phyloP scores from a whole-genome alignment of 2,888 invertebrate genomes.

The Latheticus oryzae region DNA sequence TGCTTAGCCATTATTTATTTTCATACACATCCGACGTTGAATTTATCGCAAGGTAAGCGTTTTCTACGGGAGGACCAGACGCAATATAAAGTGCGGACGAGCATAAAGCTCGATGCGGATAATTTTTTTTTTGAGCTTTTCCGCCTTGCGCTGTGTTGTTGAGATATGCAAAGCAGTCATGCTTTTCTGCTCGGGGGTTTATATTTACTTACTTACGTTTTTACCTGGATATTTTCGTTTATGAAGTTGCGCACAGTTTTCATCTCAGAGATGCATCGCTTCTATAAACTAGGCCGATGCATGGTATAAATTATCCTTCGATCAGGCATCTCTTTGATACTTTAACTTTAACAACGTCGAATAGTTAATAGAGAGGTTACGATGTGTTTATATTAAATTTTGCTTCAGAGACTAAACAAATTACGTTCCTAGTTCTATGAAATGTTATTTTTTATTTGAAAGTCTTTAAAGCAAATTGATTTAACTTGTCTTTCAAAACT shows the following conservation, averaged over 20 bases:
- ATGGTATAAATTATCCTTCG: too few relatives aligned
- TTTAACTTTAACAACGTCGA: too few relatives aligned
- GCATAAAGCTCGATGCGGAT: constrained; percentile 29
- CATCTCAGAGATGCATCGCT: constrained; percentile 27
- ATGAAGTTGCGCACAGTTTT: constrained; percentile 21
- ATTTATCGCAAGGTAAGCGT: constrained; percentile 39
- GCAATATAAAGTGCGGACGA: constrained; percentile 11
- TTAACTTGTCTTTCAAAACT: too few relatives aligned
- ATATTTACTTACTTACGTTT: constrained; percentile 38
- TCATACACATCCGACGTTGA: constrained; percentile 34
- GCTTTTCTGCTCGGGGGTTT: constrained; percentile 32
- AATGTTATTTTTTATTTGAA: too few relatives aligned
- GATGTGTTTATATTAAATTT: too few relatives aligned
- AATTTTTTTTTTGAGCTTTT: constrained; percentile 34
- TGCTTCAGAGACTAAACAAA: too few relatives aligned
- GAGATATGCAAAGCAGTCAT: constrained; percentile 42
- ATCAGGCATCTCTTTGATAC: too few relatives aligned
- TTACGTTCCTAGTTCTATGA: too few relatives aligned
- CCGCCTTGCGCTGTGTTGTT: constrained; percentile 25
- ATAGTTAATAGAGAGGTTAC: too few relatives aligned
- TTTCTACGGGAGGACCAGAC: constrained; percentile 11
- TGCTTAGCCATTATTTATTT: constrained; percentile 37
- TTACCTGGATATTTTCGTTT: constrained; percentile 28
- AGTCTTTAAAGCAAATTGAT: too few relatives aligned
- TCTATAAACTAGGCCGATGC: neutral